phyloP scores from a whole-genome alignment of 2,888 invertebrate genomes.

The Paralinhomoeus sp. region DNA sequence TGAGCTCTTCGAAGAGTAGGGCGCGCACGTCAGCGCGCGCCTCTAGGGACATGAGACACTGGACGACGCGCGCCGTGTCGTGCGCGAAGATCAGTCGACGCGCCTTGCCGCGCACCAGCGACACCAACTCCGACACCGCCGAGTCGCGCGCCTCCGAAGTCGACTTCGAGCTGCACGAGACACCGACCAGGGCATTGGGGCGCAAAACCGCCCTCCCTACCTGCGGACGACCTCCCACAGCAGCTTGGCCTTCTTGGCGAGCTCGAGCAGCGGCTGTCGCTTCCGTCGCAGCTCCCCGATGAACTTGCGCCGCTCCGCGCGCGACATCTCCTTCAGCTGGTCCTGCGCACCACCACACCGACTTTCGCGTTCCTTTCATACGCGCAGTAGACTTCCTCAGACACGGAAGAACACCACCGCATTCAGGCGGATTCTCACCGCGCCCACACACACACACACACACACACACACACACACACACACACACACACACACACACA shows the following conservation, averaged over 20 bases:
- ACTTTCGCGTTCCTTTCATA: no score
- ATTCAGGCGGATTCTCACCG: no score
- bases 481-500: no score
- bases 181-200: not conserved
- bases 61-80: slow-evolving; percentile 66
- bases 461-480: no score
- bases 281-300: slow-evolving; percentile 6
- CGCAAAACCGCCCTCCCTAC: not conserved
- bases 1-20: slow-evolving; percentile 47
- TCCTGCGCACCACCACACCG: no score
- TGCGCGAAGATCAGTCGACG: no score
- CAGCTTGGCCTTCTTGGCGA: slow-evolving; percentile 12
- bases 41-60: slow-evolving; percentile 52
- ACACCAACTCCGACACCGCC: not conserved
- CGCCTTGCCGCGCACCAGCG: no score
- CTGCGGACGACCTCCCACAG: slow-evolving; percentile 16
- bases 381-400: no score
- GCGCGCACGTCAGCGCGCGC: slow-evolving; percentile 37
- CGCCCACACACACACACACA: no score
- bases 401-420: no score
- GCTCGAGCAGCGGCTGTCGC: slow-evolving; percentile 13
- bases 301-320: not conserved
- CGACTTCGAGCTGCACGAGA: not conserved
- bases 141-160: not conserved
- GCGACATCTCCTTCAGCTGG: not conserved